Evolutionary conservation across 2,113 vertebrate species (phyloP), one percentile per base, ranked within the genome.

Genomic region (Hippocampus abdominalis): DNA sequence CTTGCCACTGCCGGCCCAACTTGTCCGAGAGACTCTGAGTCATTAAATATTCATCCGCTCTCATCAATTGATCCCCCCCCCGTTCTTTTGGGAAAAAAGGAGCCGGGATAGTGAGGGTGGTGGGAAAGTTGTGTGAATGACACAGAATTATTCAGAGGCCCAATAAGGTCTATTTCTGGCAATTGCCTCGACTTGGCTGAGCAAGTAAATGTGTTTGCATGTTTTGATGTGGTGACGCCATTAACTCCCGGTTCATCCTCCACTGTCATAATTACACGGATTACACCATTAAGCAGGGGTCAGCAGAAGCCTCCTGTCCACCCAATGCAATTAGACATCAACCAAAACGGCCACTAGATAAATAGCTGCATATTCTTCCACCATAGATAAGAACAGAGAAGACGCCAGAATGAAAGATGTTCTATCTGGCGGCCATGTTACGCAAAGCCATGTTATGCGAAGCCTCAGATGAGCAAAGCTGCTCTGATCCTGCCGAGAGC

Each of bases 131-230:
- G 40, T 48, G 65, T 57, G 82, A 87, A 88, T 83, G 82, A 88
- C 84, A 84, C 84, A 90, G 87, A 91, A 92, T 92, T 82, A 92
- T 92, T 89, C 85, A 90, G 72, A 68, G 75, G 25, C n/a, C 88
- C 87, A 87, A 85, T 87, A 83, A 79, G 80, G 51, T 78, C 81
- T 91, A 91, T 91, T 91, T 91, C 82, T 79, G 81, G 90, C 72
- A 66, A 73, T 66, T 59, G 76, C 73, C 69, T 83, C 1, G 67
- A 79, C 71, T 74, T 73, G 68, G 84, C 84, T 64, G 73, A 81
- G 84, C 71, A 60, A 75, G 77, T 76, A 32, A 76, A 69, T 69
- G 74, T 80, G 84, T 84, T 87, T 86, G 81, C 83, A 82, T 82
- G 85, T 90, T 88, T 86, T 87, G 80, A 87, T 87, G 74, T 64